Evolutionary conservation across 2,888 invertebrate species (phyloP), one percentile per base, ranked within the genome.

Genomic region (Trissoscelio sp.): DNA sequence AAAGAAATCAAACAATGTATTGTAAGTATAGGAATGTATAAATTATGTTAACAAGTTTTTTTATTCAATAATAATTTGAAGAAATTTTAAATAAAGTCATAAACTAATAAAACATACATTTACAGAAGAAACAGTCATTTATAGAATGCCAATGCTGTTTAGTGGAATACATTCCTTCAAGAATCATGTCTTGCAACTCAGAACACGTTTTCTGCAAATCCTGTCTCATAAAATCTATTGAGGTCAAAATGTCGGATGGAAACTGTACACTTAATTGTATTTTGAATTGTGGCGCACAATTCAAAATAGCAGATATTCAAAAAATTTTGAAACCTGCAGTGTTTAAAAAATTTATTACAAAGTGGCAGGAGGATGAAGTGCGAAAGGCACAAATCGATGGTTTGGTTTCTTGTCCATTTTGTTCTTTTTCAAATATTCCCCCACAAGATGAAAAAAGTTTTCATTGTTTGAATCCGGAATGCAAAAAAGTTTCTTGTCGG

Each of bases 401-500:
- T 55, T 87, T 93, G 7, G 93, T 92, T 3, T 87, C 89, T 2
- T 93, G 93, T 86, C 93, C 93, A 0, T 93, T 92, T 86, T 93
- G 93, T 83, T 31, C 91, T 24, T 93, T 92, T 85, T 92, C 92
- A 20, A 92, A 91, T 20, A 92, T 93, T 82, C 92, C 92, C 7
- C 87, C 88, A 0, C 82, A 86, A 1, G 87, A 87, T 12, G 89
- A 91, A 60, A 90, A 89, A 75, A 88, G 93, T 0, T 93, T 93
- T 81, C 90, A 89, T 60, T 93, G 93, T 80, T 86, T 92, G 1
- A 93, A 93, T 87, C 92, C 92, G 0, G 92, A 93, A 22, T 93
- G 93, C 80, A 91, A 92, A 82, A 92, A 92, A 83, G 92, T 92
- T 81, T 92, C 93, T 0, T 93, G 93, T 88, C 90, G 93, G 83